Conservation (phyloP, 2,888 invertebrate genomes). For the Rhagophthalmus giganteus region DNA sequence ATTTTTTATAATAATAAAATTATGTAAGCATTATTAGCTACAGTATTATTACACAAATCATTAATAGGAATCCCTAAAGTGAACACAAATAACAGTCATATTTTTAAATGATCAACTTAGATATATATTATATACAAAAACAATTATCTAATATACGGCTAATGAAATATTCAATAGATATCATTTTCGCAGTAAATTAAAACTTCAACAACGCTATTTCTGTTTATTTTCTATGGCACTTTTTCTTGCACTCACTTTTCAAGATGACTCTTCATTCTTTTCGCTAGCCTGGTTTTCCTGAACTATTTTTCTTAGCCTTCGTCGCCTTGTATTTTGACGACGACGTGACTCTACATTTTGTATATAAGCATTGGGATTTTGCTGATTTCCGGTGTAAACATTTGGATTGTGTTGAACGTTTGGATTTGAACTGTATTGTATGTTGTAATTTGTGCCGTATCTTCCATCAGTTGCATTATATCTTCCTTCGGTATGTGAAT, state of each 20-base stretch:
- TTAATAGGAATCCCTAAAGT: slow-evolving; percentile 7
- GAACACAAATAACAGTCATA: slow-evolving; percentile 10
- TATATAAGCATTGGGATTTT: slow-evolving; percentile 10
- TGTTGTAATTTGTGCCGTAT: neutral
- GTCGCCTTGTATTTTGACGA: slow-evolving; percentile 8
- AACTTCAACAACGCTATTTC: neutral
- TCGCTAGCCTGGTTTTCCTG: slow-evolving; percentile 5
- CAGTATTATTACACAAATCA: slow-evolving; percentile 1
- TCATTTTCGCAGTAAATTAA: slow-evolving; percentile 1
- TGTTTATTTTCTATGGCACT: slow-evolving; percentile 1
- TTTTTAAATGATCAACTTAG: slow-evolving; percentile 6
- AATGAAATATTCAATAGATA: slow-evolving; percentile 1
- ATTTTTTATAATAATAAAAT: neutral
- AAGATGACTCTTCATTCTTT: neutral
- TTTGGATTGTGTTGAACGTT: too few relatives aligned
- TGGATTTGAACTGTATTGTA: slow-evolving; percentile 1
- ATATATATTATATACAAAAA: slow-evolving; percentile 4
- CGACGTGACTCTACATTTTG: slow-evolving; percentile 11
- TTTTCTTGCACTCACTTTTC: too few relatives aligned
- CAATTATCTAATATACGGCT: slow-evolving; percentile 5
- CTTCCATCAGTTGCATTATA: too few relatives aligned
- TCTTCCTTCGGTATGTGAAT: too few relatives aligned
- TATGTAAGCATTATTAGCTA: slow-evolving; percentile 2
- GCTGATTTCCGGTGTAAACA: slow-evolving; percentile 3
- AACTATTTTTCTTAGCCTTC: slow-evolving; percentile 10